Evolutionary conservation across 2,113 vertebrate species (phyloP), one percentile per base, ranked within the genome.

Genomic region (Grammomys dolichurus): DNA sequence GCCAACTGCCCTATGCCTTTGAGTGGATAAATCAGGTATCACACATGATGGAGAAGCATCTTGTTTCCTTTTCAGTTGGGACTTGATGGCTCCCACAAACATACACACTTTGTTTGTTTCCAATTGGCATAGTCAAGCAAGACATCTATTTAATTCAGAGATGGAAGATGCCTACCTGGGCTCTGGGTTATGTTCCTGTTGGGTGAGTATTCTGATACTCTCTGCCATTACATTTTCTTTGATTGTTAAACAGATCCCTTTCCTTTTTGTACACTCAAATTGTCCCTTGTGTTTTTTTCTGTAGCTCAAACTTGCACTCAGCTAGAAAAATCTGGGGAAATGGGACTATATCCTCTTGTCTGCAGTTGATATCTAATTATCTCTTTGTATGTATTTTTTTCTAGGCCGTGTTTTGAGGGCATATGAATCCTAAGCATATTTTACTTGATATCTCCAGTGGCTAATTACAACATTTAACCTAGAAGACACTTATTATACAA

Each of bases 391-490:
- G 2, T 51, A 14, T 11, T 14, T 58, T 58, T 24, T 87, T 20
- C n/a, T 84, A 5, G 3, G n/a, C 46, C 73, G 70, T 73, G 60
- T 16, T 72, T 22, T 81, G 81, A 72, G 22, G 22, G 16, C 43
- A 63, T 63, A n/a, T 78, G 36, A 22, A n/a, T 26, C 46, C 26
- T 8, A 7, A n/a, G 40, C 67, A 20, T 5, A 22, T 78, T 67
- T 77, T 73, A 46, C n/a, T 69, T 70, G 58, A 63, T 51, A 16
- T 93, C 17, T 81, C 80, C 20, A 89, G 51, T 69, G 28, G 36
- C 84, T 69, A 92, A 88, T 89, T 72, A 60, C 48, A 75, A 67
- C 77, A 77, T 65, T 97, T 93, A 95, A 63, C 80, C 60, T 20
- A 75, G 43, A 22, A 76, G 60, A 12, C 36, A 90, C n/a, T 91